phyloP scores from a whole-genome alignment of 2,113 vertebrate genomes.

The Thinocorus orbignyianus region DNA sequence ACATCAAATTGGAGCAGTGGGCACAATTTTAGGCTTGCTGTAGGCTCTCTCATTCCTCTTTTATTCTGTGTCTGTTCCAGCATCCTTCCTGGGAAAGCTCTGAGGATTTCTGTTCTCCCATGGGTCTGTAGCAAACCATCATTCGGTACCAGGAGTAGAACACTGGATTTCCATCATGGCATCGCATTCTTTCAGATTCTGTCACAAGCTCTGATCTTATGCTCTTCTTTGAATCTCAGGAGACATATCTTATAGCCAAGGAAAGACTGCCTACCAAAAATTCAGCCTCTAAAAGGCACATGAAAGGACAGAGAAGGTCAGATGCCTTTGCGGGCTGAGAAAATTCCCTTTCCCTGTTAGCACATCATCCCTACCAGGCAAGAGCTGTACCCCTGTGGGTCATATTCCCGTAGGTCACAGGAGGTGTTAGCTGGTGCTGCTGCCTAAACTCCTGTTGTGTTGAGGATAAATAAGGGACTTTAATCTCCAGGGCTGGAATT shows the following conservation, averaged over 20 bases:
- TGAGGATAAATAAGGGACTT: conserved; percentile 1
- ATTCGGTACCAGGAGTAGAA: background rate
- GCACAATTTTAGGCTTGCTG: background rate
- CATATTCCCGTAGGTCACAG: background rate
- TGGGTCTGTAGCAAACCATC: background rate
- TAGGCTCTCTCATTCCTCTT: background rate
- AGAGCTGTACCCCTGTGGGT: background rate
- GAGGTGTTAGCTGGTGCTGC: background rate
- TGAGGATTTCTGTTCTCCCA: background rate
- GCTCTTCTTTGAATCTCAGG: background rate
- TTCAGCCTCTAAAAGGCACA: background rate
- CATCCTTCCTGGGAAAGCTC: background rate
- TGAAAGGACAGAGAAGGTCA: background rate
- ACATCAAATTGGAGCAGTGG: background rate
- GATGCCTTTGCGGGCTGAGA: background rate
- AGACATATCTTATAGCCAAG: background rate
- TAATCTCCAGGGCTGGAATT: background rate
- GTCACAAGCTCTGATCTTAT: background rate
- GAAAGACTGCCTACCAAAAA: background rate
- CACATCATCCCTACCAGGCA: background rate
- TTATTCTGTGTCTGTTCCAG: background rate
- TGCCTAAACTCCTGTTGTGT: background rate
- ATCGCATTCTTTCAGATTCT: background rate
- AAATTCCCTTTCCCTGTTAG: background rate
- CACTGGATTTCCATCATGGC: background rate